A percentile compares a stretch with the other conserved stretches of the same genome.
phyloP scores from a whole-genome alignment of 2,888 invertebrate species.

The Andrena flavipes region DNA sequence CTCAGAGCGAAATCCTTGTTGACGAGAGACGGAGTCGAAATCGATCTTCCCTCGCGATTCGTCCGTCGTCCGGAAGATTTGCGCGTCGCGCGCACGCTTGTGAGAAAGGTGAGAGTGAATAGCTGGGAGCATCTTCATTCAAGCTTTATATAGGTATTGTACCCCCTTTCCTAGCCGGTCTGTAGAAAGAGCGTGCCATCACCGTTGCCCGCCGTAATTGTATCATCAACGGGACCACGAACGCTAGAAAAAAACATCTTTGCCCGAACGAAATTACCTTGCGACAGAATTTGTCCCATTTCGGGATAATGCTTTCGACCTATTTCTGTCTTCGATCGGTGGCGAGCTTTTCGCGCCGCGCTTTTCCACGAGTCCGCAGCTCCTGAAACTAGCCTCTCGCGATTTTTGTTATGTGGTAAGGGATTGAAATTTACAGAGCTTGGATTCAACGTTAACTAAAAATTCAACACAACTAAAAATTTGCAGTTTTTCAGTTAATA shows the following conservation, averaged over 20 bases:
- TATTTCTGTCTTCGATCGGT: background rate
- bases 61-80: slow-evolving; percentile 72
- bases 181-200: slow-evolving; percentile 80
- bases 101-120: slow-evolving; percentile 85
- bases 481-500: too few species aligned
- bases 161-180: slow-evolving; percentile 80
- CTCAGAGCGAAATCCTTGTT: slow-evolving; percentile 67
- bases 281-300: slow-evolving; percentile 26
- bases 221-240: slow-evolving; percentile 65
- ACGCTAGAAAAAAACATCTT: slow-evolving; percentile 27
- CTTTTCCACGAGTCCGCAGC: background rate
- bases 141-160: slow-evolving; percentile 85
- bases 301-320: too few species aligned
- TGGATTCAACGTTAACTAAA: too few species aligned
- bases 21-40: slow-evolving; percentile 50
- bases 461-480: background rate
- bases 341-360: background rate
- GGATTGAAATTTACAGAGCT: too few species aligned
- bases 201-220: slow-evolving; percentile 74
- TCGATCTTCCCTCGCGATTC: slow-evolving; percentile 71
- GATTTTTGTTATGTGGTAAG: too few species aligned
- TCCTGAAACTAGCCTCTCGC: too few species aligned
- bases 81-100: slow-evolving; percentile 77
- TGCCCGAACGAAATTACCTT: slow-evolving; percentile 55
- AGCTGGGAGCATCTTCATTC: slow-evolving; percentile 85